Percentiles rank a stretch among this genome's conserved stretches.
Evolutionary conservation across 1,140 invertebrate genomes (phyloP).

Genomic region (Ceratina australensis): DNA sequence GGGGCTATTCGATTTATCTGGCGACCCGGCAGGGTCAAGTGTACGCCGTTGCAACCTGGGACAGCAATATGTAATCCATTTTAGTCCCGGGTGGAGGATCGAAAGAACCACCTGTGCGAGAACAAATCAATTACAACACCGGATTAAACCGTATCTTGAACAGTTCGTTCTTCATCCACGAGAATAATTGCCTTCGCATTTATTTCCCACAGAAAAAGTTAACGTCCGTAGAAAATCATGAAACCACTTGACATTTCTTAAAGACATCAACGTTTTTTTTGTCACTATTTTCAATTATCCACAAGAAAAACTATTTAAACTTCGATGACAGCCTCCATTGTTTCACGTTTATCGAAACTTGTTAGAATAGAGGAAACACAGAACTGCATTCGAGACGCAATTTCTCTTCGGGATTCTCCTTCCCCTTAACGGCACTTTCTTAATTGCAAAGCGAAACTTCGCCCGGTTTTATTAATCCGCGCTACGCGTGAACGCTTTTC

Average conservation of each 20-base stretch:
- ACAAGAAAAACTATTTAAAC: not conserved
- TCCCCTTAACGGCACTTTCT: not conserved
- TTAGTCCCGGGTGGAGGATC: slow-evolving; percentile 35
- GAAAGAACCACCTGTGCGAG: slow-evolving; percentile 39
- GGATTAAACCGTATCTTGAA: not conserved
- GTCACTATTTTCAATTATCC: not conserved
- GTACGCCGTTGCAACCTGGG: slow-evolving; percentile 59
- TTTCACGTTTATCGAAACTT: not conserved
- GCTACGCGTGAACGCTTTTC: not conserved
- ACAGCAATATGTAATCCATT: slow-evolving; percentile 72
- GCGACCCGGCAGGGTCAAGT: slow-evolving; percentile 57
- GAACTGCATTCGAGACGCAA: not conserved
- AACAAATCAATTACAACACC: slow-evolving; percentile 44
- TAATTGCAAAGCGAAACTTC: slow-evolving; percentile 12
- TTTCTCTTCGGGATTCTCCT: not conserved
- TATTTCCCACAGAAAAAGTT: not conserved
- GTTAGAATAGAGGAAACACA: not conserved
- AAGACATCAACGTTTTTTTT: not conserved
- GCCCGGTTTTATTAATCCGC: slow-evolving; percentile 11
- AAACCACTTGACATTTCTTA: not conserved
- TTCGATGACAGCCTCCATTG: not conserved
- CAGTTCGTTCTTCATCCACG: slow-evolving; percentile 13
- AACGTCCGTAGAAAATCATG: not conserved
- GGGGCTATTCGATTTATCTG: slow-evolving; percentile 68
- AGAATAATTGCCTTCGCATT: slow-evolving; percentile 15